phyloP scores from a whole-genome alignment of 2,797 vertebrate genomes.

The Apodemus agrarius region DNA sequence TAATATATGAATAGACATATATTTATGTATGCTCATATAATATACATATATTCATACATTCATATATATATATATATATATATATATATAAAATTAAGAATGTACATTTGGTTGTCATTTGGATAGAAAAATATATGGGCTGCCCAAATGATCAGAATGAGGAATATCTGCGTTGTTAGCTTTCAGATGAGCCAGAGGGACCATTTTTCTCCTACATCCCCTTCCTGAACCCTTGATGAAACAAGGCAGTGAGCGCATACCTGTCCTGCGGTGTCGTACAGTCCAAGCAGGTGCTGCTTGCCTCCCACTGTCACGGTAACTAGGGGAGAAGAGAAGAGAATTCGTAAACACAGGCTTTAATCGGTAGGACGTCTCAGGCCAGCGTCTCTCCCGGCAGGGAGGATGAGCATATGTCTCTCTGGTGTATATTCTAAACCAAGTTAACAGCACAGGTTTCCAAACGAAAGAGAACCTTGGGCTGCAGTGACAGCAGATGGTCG shows the following conservation, averaged over 20 bases:
- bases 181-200: neutral
- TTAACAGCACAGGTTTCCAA: conserved; percentile 47
- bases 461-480: conserved; percentile 43
- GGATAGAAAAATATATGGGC: neutral
- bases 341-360: conserved; percentile 44
- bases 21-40: no score
- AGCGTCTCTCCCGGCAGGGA: neutral
- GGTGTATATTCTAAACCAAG: conserved; percentile 39
- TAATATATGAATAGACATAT: neutral
- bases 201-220: neutral
- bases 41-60: no score
- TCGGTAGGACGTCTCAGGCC: neutral
- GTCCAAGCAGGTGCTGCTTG: conserved; percentile 91
- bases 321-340: conserved; percentile 83
- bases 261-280: conserved; percentile 94
- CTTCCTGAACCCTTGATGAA: neutral
- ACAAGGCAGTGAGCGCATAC: conserved; percentile 82
- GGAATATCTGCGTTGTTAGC: neutral
- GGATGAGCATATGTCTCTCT: neutral
- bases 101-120: conserved; percentile 32
- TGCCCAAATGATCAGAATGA: conserved; percentile 6
- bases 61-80: neutral
- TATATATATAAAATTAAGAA: conserved; percentile 35
- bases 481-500: conserved; percentile 64
- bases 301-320: conserved; percentile 93